Percentiles rank a stretch among this genome's conserved stretches.
Evolutionary conservation across 2,888 invertebrate species (phyloP).

Genomic region (Chymomyza procnemis): DNA sequence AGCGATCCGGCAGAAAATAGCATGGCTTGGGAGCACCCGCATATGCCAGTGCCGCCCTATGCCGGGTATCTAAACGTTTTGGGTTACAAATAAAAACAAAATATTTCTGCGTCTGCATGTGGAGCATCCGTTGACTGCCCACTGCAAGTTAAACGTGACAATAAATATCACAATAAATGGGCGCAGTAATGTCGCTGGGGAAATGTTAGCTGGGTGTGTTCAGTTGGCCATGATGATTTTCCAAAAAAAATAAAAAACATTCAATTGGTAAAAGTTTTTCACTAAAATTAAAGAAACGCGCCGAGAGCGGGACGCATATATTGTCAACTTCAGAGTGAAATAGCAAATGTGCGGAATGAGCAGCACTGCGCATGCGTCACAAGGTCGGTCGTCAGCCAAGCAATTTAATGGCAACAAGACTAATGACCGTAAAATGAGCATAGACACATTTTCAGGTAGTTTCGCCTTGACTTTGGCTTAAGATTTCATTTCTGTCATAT

Average conservation of each 20-base stretch:
- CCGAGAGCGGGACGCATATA: background rate
- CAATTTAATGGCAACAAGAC: slow-evolving; percentile 3
- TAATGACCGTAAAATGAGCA: slow-evolving; percentile 33
- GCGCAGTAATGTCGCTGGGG: slow-evolving; percentile 37
- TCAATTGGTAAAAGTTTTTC: slow-evolving; percentile 15
- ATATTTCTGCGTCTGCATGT: slow-evolving; percentile 46
- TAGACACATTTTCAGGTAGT: slow-evolving; percentile 53
- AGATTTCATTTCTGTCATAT: slow-evolving; percentile 34
- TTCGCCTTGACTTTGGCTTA: slow-evolving; percentile 63
- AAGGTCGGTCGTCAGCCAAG: slow-evolving; percentile 44
- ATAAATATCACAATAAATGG: slow-evolving; percentile 23
- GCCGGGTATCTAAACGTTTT: slow-evolving; percentile 30
- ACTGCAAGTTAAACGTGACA: slow-evolving; percentile 54
- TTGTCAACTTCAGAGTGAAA: background rate
- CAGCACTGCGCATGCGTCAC: slow-evolving; percentile 24
- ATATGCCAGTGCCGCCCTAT: background rate
- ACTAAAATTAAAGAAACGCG: background rate
- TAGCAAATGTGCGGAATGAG: background rate
- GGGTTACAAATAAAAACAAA: slow-evolving; percentile 35
- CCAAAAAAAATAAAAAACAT: slow-evolving; percentile 10
- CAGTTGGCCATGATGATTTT: background rate
- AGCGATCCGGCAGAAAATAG: background rate
- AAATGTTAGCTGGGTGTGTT: slow-evolving; percentile 53
- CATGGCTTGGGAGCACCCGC: background rate
- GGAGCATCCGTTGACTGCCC: slow-evolving; percentile 46